Base-by-base conservation (phyloP, 2,797 vertebrate species). In the Leptatherina wallacei region DNA sequence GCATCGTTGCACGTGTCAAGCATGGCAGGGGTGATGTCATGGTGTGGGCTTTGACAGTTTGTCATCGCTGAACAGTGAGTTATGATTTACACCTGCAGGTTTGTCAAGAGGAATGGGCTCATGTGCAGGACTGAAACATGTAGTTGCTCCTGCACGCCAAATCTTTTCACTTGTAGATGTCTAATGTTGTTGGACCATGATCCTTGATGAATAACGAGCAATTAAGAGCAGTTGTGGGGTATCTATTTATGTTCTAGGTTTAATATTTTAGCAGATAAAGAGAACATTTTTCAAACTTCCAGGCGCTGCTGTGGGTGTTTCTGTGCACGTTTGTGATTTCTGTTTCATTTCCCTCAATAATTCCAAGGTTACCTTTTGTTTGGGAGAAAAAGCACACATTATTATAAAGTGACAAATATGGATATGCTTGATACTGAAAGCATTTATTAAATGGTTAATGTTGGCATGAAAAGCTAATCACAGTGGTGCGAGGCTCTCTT, bases 391-490 rank as follows among this genome's bases (percentile, higher is more conserved):
- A 11, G 9, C 24, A 36, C 47, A 59, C 51, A 35, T 49, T 27
- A 6, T 47, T 67, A 69, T 84, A 64, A 71, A 72, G 62, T 77
- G 65, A 59, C 69, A 59, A 71, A 70, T 66, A 36, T 69, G 68
- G 58, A 78, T 78, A 69, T 58, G 32, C 64, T 69, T 74, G 74
- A 78, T 67, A 47, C 56, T 55, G 77, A 83, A 76, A 55, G 75
- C 60, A 62, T 88, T 83, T 75, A 90, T 84, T 84, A 76, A 71
- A 54, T 73, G 36, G 69, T 77, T 89, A 81, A 88, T 83, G 81
- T 84, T 78, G 69, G 68, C 70, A 65, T 81, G 74, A 85, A 82
- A 83, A 85, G 83, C 77, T 89, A 86, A 87, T 88, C 69, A 71
- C 47, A 66, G 47, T 73, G 67, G 62, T 52, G 69, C n/a, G 2